Base-by-base conservation (phyloP, 1,140 invertebrate species). In the Galleria mellonella region DNA sequence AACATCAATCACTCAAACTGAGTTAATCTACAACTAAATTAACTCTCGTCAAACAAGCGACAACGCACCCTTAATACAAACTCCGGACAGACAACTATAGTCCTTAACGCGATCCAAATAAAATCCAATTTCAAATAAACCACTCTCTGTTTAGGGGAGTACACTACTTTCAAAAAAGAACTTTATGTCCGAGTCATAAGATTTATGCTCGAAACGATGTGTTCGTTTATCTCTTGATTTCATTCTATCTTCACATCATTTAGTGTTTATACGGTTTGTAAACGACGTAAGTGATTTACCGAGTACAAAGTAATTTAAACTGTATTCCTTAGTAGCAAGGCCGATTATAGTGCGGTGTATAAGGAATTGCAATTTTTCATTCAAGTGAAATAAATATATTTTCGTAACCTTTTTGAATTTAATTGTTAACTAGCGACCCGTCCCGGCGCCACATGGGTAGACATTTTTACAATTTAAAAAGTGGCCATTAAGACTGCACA, bases 21-120 rank as follows among this genome's bases (percentile, higher is more conserved):
- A 75, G 61, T 78, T 75, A 75, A 82, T 82, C 74, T 63, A 62
- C 71, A 76, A 82, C 77, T 72, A 82, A 82, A 82, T 78, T 82
- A 78, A 76, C 72, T 74, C 63, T 56, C 51, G 55, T 65, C 70
- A 76, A 75, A 76, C 70, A 67, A 55, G 42, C 41, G 48, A 51
- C 58, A 46, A 43, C 69, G 31, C 41, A 41, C 64, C 62, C 68
- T 62, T 68, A 65, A 62, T 47, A 43, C 33, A 50, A n/a, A 45
- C 47, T 43, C 3, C 9, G 11, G 6, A 43, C 64, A 57, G 32
- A 37, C 53, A 38, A 72, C 57, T 62, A 68, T 53, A 42, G 31
- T 66, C 65, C 61, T 46, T 77, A 63, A 65, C 23, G 17, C 55
- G 9, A 38, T 8, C 11, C 0, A 7, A 13, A 51, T 39, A 72